A percentile compares a stretch with the other conserved stretches of the same genome.
Evolutionary conservation across 2,888 invertebrate species (phyloP).

Genomic region (Alloplasta piceator): DNA sequence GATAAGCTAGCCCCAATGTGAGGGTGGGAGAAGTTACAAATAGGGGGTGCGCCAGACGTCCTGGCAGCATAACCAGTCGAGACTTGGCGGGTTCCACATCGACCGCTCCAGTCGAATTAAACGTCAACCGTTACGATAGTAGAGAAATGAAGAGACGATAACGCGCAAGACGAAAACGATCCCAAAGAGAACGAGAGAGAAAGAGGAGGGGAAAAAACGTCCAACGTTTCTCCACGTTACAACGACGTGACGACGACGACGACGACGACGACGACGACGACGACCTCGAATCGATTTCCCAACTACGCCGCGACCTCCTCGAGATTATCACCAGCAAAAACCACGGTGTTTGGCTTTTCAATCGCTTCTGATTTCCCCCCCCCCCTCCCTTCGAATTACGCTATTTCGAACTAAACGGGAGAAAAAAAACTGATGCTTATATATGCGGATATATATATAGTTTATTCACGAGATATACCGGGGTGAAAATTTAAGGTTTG

Average conservation of each 20-base stretch:
- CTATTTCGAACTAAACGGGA: too few relatives aligned
- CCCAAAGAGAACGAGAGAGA: conserved; percentile 20
- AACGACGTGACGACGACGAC: conserved; percentile 35
- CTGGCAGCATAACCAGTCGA: conserved; percentile 78
- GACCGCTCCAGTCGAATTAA: conserved; percentile 24
- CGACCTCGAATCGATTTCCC: conserved; percentile 68
- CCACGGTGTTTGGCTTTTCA: conserved; percentile 31
- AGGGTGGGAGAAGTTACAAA: conserved; percentile 77
- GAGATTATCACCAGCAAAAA: conserved; percentile 45
- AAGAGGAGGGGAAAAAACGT: conserved; percentile 17
- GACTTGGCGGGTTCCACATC: conserved; percentile 74
- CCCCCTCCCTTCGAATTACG: neutral
- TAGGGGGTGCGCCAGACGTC: conserved; percentile 72
- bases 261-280: conserved; percentile 50
- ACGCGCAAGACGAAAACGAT: conserved; percentile 50
- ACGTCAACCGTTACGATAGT: conserved; percentile 10
- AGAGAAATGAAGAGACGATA: conserved; percentile 33
- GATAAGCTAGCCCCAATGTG: conserved; percentile 63
- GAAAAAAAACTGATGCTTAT: too few relatives aligned
- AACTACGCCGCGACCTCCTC: conserved; percentile 59
- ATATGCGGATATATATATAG: neutral
- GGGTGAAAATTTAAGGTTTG: neutral
- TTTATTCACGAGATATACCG: neutral
- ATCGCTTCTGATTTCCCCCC: conserved; percentile 15
- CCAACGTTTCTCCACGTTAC: conserved; percentile 43